Conservation (phyloP, 1,140 invertebrate species). For the Anastrepha ludens region DNA sequence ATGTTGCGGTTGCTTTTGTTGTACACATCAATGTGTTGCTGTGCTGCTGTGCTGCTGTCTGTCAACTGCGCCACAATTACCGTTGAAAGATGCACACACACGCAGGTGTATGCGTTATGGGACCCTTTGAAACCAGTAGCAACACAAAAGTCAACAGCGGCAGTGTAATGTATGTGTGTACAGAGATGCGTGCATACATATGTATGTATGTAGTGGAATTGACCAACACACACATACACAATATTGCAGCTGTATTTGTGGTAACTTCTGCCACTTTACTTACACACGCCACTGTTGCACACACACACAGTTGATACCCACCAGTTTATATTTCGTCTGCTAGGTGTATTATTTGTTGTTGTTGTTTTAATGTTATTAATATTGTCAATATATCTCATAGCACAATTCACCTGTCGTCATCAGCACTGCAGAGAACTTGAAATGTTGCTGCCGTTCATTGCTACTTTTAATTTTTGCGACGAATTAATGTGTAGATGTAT, state of each 20-base stretch:
- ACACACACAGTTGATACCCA: not conserved
- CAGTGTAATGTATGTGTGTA: not conserved
- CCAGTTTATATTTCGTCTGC: not conserved
- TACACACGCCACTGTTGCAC: not conserved
- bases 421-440: not conserved
- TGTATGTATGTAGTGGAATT: not conserved
- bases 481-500: conserved; percentile 14
- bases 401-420: conserved; percentile 44
- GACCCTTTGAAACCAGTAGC: not conserved
- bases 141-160: not conserved
- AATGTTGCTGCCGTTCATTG: not conserved
- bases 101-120: not conserved
- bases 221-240: not conserved
- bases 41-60: conserved; percentile 43
- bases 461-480: conserved; percentile 32
- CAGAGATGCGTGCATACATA: not conserved
- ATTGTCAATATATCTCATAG: conserved; percentile 46
- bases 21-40: conserved; percentile 13
- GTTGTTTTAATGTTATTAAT: conserved; percentile 44
- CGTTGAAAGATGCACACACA: conserved; percentile 11
- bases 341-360: conserved; percentile 1
- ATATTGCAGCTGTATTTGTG: not conserved
- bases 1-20: not conserved
- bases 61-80: conserved; percentile 46
- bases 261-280: not conserved